Conservation (phyloP, 1,140 invertebrate genomes). For the Drosophila pseudoobscura region DNA sequence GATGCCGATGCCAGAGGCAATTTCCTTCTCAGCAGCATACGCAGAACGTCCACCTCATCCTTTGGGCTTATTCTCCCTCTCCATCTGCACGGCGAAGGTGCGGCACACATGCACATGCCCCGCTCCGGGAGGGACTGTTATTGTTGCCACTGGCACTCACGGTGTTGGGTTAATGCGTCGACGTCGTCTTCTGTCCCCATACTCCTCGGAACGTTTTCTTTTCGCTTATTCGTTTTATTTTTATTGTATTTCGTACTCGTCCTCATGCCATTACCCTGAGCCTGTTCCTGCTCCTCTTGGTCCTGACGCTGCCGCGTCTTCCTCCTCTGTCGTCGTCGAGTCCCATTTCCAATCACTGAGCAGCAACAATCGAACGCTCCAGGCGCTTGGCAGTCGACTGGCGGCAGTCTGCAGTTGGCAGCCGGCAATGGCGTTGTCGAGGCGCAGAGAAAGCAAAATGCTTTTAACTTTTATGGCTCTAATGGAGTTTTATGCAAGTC, state of each 20-base stretch:
- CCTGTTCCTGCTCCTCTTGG: background rate
- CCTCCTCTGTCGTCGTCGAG: background rate
- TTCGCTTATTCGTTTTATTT: conserved; percentile 53
- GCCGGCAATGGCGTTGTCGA: conserved; percentile 6
- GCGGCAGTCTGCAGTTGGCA: conserved; percentile 32
- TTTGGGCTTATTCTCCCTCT: too few species aligned
- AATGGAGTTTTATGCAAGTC: conserved; percentile 53
- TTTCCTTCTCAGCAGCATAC: too few species aligned
- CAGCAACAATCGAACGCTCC: conserved; percentile 55
- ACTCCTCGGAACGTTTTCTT: conserved; percentile 31
- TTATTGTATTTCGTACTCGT: conserved; percentile 51
- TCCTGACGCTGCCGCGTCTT: background rate
- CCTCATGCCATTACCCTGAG: conserved; percentile 21
- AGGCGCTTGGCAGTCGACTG: conserved; percentile 42
- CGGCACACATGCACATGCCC: conserved; percentile 12
- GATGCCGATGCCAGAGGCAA: too few species aligned
- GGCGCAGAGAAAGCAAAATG: conserved; percentile 43
- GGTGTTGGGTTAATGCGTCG: conserved; percentile 55
- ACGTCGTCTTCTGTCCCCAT: background rate
- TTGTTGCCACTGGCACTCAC: conserved; percentile 52
- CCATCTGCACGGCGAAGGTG: too few species aligned
- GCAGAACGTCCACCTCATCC: too few species aligned
- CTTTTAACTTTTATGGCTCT: conserved; percentile 60
- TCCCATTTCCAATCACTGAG: conserved; percentile 50
- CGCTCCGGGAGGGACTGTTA: conserved; percentile 3